Evolutionary conservation across 2,113 vertebrate genomes (phyloP), one percentile per base, ranked within the genome.

Genomic region (Gymnocephalus cernua): DNA sequence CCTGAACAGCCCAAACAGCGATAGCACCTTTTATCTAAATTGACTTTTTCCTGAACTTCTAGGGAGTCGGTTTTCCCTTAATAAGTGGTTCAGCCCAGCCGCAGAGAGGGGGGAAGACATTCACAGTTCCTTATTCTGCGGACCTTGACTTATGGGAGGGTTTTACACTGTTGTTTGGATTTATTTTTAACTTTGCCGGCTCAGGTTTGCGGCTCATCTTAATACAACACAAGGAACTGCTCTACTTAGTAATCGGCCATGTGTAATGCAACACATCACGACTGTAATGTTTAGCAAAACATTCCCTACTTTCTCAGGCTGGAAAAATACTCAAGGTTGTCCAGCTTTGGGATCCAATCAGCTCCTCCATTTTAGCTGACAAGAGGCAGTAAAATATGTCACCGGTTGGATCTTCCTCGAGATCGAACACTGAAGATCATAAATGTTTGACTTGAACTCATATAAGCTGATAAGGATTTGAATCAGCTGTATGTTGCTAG

Each of bases 21-120:
- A 77, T 65, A 64, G 7, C 56, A 59, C 21, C 35, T 80, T 84
- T 90, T 78, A 92, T 93, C 93, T 93, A 89, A 94, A 95, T 86
- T 77, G 72, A 70, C 81, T 29, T 86, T 93, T 94, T 94, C 94
- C 94, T 94, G 91, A 88, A 88, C 73, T 84, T 88, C 25, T 50
- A 72, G 77, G 75, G 72, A 83, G 82, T 63, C 32, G 6, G 61
- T 53, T 65, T 74, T 23, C 74, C 74, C 64, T 56, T 57, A 35
- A 57, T 13, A 21, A 53, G 56, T 41, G 58, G 38, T 79, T 38
- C 18, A 70, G 83, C 11, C n/a, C 6, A 50, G 18, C 48, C 6
- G 8, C 13, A 66, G 53, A 66, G 57, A 61, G 7, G 29, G 18
- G 15, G 9, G 7, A 27, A 38, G 38, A 27, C 63, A 3, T 29